phyloP scores from a whole-genome alignment of 2,113 vertebrate species.

The Datnioides undecimradiatus region DNA sequence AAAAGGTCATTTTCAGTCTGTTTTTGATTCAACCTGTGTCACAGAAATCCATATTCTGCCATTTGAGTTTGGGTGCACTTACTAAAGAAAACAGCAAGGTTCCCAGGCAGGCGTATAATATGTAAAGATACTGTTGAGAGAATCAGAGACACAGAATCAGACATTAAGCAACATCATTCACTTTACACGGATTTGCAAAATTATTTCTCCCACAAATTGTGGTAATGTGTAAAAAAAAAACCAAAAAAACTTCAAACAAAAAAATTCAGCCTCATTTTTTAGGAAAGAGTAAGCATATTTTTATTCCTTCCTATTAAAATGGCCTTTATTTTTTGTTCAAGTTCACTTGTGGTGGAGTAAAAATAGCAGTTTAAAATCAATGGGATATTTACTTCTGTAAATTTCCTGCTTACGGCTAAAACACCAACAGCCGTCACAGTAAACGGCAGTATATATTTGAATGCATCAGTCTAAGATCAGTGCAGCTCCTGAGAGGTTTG shows the following conservation, averaged over 20 bases:
- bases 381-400: constrained; percentile 4
- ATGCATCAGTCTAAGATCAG: constrained; percentile 46
- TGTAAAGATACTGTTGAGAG: constrained; percentile 81
- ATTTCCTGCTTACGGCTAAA: constrained; percentile 21
- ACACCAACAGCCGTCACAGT: constrained; percentile 6
- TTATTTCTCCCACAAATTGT: not conserved
- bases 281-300: not conserved
- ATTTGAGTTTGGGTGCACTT: constrained; percentile 69
- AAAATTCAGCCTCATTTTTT: not conserved
- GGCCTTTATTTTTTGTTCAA: constrained; percentile 12
- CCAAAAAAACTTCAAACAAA: not conserved
- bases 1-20: constrained; percentile 50
- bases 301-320: not conserved
- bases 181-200: not conserved
- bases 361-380: constrained; percentile 29
- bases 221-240: not conserved
- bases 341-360: not conserved
- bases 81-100: constrained; percentile 87
- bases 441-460: constrained; percentile 21
- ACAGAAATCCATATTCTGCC: not conserved
- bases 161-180: not conserved
- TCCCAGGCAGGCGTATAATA: constrained; percentile 83
- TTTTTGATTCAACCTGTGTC: not conserved
- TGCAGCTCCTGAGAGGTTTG: constrained; percentile 33
- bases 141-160: constrained; percentile 43